A percentile compares a stretch with the other conserved stretches of the same genome.
phyloP scores from a whole-genome alignment of 2,797 vertebrate species.

The Heterohyrax brucei region DNA sequence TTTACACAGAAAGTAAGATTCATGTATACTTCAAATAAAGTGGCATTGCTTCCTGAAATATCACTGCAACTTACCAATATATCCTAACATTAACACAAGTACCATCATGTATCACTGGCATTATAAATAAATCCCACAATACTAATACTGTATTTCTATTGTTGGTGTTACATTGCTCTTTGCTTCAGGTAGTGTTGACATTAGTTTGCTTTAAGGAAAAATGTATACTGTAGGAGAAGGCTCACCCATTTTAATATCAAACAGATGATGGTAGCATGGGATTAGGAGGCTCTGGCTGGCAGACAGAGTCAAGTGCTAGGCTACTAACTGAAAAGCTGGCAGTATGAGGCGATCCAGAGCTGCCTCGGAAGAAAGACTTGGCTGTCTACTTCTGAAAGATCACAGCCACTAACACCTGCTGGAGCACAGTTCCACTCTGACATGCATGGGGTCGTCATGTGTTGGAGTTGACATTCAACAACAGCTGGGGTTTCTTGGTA shows the following conservation, averaged over 20 bases:
- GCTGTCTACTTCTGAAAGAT: no score
- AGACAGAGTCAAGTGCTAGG: no score
- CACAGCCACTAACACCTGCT: no score
- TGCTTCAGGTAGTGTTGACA: not conserved
- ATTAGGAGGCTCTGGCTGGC: not conserved
- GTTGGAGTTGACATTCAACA: no score
- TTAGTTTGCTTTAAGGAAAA: slow-evolving; percentile 47
- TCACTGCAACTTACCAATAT: slow-evolving; percentile 55
- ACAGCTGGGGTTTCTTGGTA: no score
- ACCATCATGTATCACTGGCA: not conserved
- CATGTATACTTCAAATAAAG: slow-evolving; percentile 39
- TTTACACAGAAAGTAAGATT: slow-evolving; percentile 33
- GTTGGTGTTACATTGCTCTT: slow-evolving; percentile 6
- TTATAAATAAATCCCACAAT: not conserved
- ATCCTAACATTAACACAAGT: not conserved
- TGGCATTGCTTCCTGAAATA: not conserved
- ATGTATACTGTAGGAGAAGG: not conserved
- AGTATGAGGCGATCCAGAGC: no score
- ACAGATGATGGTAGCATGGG: not conserved
- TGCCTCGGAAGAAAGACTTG: no score
- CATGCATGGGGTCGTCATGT: no score
- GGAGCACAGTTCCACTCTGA: no score
- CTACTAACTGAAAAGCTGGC: no score
- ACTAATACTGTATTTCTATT: not conserved
- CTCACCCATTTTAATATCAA: slow-evolving; percentile 35